Evolutionary conservation across 2,888 invertebrate species (phyloP), one percentile per base, ranked within the genome.

Genomic region (Lumbricus terrestris): DNA sequence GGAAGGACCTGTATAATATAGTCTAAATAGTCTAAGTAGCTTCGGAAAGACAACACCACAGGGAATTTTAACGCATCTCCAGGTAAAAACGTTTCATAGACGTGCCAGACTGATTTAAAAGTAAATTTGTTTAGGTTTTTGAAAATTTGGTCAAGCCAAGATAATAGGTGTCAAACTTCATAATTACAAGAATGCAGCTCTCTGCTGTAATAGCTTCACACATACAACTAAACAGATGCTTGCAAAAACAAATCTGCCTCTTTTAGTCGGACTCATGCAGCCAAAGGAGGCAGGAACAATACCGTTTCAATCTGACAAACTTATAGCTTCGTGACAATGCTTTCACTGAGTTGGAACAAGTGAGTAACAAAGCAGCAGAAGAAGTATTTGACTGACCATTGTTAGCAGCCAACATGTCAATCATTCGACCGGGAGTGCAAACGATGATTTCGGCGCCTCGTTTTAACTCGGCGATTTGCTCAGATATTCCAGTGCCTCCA

Each of bases 351-450:
- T 47, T 47, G 20, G 3, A 20, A n/a, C n/a, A 1, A 47, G 8
- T 47, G 47, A 3, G 23, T 23, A 23, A 23, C 47, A 47, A n/a
- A 69, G 69, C 69, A 29, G 69, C n/a, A 69, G 29, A 69, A 69
- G n/a, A 69, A 69, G 69, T 69, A 4, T n/a, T 0, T n/a, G 69
- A 91, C 90, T 33, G 82, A 92, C 99, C 99, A 88, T 97, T 98
- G 95, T 99, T 99, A 0, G 99, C 99, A 0, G 99, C 98, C 93
- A 99, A 95, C 99, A 99, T 99, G 95, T 99, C 99, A 92, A 99
- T 99, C 99, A 99, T 99, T 89, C 99, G 96, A 0, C 99, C 99
- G 0, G 99, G 99, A 0, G 99, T 99, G 94, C 99, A 99, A 0
- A 99, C 99, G 93, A 99, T 98, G 93, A 99, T 98, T 95, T 99